Evolutionary conservation across 2,797 vertebrate species (phyloP).

Genomic region (Gymnothorax reevesii): DNA sequence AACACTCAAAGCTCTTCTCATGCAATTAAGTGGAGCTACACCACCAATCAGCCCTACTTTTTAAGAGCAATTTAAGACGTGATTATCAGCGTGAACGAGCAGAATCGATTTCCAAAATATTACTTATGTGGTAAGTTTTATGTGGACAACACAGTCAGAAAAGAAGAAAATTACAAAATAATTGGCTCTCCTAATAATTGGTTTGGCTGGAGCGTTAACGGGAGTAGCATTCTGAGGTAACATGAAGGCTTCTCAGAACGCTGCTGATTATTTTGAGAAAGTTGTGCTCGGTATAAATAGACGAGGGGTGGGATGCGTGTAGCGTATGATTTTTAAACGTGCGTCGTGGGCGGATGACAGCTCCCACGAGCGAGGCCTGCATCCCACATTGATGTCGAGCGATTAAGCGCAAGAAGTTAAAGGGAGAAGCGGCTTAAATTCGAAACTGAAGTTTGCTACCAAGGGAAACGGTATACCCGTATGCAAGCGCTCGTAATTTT

Average conservation of each 20-base stretch:
- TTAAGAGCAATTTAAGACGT: not conserved
- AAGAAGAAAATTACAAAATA: slow-evolving; percentile 22
- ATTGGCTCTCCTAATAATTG: slow-evolving; percentile 28
- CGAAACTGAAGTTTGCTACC: not conserved
- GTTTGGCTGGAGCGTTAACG: slow-evolving; percentile 33
- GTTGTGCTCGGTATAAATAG: slow-evolving; percentile 22
- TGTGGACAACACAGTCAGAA: slow-evolving; percentile 23
- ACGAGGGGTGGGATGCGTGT: not conserved
- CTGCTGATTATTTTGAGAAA: slow-evolving; percentile 28
- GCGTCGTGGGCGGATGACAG: not conserved
- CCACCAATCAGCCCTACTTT: not conserved
- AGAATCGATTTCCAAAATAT: slow-evolving; percentile 11
- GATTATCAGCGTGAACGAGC: not conserved
- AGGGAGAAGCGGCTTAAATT: not conserved
- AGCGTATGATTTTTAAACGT: not conserved
- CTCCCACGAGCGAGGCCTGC: not conserved
- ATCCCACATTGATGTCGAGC: slow-evolving; percentile 13
- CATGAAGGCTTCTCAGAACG: slow-evolving; percentile 27
- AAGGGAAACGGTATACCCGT: not conserved
- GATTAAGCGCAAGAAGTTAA: not conserved
- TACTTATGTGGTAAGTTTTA: slow-evolving; percentile 31
- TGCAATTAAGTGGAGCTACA: not conserved
- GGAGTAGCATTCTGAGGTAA: slow-evolving; percentile 18
- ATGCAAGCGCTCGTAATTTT: slow-evolving; percentile 2
- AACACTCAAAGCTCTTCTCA: not conserved